Conservation (phyloP, 2,797 vertebrate genomes). For the Enteromius viviparus region DNA sequence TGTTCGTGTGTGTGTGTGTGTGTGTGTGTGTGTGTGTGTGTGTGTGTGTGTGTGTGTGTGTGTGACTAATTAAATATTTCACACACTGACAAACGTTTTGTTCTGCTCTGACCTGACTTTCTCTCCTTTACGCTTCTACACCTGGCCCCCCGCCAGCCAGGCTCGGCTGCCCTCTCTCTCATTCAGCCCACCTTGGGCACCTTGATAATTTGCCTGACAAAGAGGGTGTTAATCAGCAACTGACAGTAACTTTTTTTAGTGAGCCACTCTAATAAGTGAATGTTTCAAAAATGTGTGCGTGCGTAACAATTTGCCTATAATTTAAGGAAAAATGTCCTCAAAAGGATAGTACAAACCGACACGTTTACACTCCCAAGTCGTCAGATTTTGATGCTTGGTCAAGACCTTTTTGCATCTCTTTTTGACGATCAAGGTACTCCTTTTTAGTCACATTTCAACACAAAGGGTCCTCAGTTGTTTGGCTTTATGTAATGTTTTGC, state of each 20-base stretch:
- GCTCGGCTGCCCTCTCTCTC: constrained; percentile 61
- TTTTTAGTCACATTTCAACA: too few relatives aligned
- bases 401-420: too few relatives aligned
- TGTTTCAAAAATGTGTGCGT: constrained; percentile 24
- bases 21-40: constrained; percentile 13
- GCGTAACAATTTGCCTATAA: background rate
- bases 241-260: constrained; percentile 58
- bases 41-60: constrained; percentile 2
- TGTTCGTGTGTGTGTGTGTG: constrained; percentile 23
- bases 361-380: too few relatives aligned
- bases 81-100: constrained; percentile 41
- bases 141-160: constrained; percentile 43
- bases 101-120: constrained; percentile 34
- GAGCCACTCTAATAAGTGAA: constrained; percentile 53
- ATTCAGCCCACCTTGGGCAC: constrained; percentile 68
- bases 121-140: constrained; percentile 17
- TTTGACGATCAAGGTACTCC: too few relatives aligned
- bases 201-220: constrained; percentile 62
- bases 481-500: too few relatives aligned
- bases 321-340: background rate
- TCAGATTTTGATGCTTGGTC: too few relatives aligned
- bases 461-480: too few relatives aligned
- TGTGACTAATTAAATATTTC: constrained; percentile 50
- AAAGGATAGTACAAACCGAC: background rate
- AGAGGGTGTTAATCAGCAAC: constrained; percentile 46